phyloP scores from a whole-genome alignment of 2,113 vertebrate genomes.

The Lucifuga dentata region DNA sequence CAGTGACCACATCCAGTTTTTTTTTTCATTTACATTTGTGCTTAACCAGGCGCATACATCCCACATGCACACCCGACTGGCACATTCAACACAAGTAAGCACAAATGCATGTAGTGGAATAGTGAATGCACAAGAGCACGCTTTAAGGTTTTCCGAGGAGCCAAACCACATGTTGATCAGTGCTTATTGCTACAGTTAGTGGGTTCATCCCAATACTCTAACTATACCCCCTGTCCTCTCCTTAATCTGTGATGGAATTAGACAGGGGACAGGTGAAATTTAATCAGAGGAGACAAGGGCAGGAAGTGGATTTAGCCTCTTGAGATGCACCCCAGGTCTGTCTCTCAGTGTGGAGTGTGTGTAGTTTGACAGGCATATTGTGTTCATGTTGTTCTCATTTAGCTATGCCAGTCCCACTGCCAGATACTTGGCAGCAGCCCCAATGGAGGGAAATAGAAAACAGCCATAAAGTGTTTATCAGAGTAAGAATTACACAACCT shows the following conservation, averaged over 20 bases:
- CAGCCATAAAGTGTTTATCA: slow-evolving; percentile 80
- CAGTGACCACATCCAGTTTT: slow-evolving; percentile 41
- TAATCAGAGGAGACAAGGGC: slow-evolving; percentile 59
- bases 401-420: slow-evolving; percentile 63
- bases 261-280: slow-evolving; percentile 57
- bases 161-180: slow-evolving; percentile 53
- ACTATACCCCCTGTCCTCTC: slow-evolving; percentile 22
- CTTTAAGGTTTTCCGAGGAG: slow-evolving; percentile 22
- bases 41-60: slow-evolving; percentile 13
- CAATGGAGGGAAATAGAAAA: slow-evolving; percentile 75
- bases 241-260: slow-evolving; percentile 29
- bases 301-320: slow-evolving; percentile 58
- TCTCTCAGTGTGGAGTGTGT: slow-evolving; percentile 42
- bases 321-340: slow-evolving; percentile 44
- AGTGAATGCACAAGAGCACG: slow-evolving; percentile 25
- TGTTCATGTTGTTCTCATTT: slow-evolving; percentile 74
- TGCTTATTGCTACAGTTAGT: slow-evolving; percentile 31
- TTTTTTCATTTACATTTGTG: slow-evolving; percentile 26
- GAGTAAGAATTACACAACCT: slow-evolving; percentile 71
- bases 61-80: neutral
- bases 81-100: slow-evolving; percentile 23
- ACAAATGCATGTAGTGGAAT: slow-evolving; percentile 25
- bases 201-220: slow-evolving; percentile 43
- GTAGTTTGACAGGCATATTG: slow-evolving; percentile 67
- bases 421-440: slow-evolving; percentile 72